phyloP scores from a whole-genome alignment of 1,140 invertebrate genomes.

The Papilio machaon region DNA sequence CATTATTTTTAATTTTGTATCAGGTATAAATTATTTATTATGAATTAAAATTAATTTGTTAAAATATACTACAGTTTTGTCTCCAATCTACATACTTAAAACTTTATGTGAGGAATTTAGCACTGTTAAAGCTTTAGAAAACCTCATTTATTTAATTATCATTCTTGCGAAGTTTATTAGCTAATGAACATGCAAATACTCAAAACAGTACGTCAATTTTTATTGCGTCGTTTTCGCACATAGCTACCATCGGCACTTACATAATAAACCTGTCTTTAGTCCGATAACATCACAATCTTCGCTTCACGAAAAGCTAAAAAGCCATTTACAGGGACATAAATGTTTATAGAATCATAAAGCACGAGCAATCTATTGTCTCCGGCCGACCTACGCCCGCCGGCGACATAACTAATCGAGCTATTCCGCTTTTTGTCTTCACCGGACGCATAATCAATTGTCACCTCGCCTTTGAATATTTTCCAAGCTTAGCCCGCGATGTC shows the following conservation, averaged over 20 bases:
- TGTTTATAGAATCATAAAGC: constrained; percentile 81
- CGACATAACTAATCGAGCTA: constrained; percentile 76
- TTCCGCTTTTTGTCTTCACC: constrained; percentile 76
- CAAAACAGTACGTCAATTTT: constrained; percentile 43
- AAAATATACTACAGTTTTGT: background rate
- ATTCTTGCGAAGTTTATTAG: constrained; percentile 12
- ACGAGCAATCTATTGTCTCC: constrained; percentile 78
- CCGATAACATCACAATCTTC: constrained; percentile 75
- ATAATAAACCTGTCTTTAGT: constrained; percentile 70
- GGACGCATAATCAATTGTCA: constrained; percentile 79
- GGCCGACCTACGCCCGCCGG: constrained; percentile 66
- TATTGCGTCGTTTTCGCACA: constrained; percentile 46
- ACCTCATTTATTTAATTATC: constrained; percentile 24
- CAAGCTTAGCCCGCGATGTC: constrained; percentile 60
- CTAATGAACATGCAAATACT: constrained; percentile 46
- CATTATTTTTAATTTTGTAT: background rate
- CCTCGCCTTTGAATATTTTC: constrained; percentile 70
- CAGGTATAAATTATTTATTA: background rate
- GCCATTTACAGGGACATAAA: constrained; percentile 79
- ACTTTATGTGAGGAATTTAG: constrained; percentile 31
- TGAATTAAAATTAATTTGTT: background rate
- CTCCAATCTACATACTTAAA: background rate
- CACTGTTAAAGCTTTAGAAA: background rate
- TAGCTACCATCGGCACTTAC: constrained; percentile 56
- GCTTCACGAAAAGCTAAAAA: constrained; percentile 72